These are phyloP conservation scores for Rhinoptilus africanus DNA, from an alignment of 2,113 vertebrate species.

Conservation along the genomic window DNA sequence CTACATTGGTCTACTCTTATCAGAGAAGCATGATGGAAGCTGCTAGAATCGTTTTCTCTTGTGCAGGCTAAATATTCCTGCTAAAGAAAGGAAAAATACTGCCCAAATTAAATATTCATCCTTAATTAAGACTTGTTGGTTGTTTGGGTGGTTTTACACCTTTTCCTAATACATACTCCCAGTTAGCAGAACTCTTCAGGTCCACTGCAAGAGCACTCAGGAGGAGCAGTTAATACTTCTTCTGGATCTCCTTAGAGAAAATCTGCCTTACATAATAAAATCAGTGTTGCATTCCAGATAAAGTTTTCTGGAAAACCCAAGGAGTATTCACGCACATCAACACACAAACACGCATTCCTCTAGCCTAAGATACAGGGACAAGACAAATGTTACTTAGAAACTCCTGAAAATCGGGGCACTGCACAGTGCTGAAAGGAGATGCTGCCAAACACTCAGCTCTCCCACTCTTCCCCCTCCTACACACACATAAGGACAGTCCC, in stretches of 20 bases:
- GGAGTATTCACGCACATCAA: not conserved
- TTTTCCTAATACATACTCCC: not conserved
- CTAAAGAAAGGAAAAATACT: not conserved
- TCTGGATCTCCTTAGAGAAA: not conserved
- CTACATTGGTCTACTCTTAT: not conserved
- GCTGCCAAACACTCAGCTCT: not conserved
- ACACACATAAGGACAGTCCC: constrained; percentile 2
- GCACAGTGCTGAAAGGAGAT: not conserved
- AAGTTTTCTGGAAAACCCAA: not conserved
- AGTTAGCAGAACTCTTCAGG: not conserved
- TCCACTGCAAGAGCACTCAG: not conserved
- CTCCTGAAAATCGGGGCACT: constrained; percentile 16
- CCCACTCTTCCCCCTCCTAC: constrained; percentile 37
- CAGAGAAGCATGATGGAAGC: not conserved
- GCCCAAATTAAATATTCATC: not conserved
- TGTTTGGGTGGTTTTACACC: not conserved
- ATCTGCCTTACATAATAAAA: constrained; percentile 16
- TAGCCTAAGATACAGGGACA: not conserved
- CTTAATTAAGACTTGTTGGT: not conserved
- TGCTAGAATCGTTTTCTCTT: not conserved
- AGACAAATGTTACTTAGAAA: not conserved
- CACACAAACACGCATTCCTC: not conserved
- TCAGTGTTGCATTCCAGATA: not conserved
- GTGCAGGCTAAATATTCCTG: not conserved
- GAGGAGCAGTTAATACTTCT: not conserved